Conservation (phyloP, 2,113 vertebrate species). For the Petaurus breviceps region DNA sequence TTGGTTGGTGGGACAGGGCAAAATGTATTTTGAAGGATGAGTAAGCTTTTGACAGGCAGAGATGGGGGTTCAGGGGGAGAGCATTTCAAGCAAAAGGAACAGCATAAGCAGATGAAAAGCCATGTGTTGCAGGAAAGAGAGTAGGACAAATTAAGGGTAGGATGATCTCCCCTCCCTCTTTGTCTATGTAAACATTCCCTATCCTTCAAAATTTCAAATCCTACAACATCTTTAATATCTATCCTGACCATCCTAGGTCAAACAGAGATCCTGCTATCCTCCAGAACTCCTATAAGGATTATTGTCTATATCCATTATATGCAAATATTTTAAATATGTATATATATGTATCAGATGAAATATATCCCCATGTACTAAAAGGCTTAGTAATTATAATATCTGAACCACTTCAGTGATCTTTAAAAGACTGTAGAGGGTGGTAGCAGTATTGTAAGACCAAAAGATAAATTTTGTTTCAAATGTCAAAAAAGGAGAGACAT, state of each 20-base stretch:
- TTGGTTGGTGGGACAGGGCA: too few relatives aligned
- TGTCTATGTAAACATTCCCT: not conserved
- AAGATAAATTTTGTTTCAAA: not conserved
- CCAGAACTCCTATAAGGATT: not conserved
- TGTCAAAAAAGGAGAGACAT: not conserved
- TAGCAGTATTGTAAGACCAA: not conserved
- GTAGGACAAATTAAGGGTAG: too few relatives aligned
- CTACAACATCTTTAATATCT: not conserved
- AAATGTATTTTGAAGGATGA: too few relatives aligned
- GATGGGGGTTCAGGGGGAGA: too few relatives aligned
- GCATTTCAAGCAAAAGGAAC: too few relatives aligned
- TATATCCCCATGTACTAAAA: not conserved
- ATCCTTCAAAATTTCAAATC: not conserved
- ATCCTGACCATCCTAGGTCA: too few relatives aligned
- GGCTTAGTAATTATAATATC: not conserved
- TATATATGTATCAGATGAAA: not conserved
- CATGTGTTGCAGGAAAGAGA: too few relatives aligned
- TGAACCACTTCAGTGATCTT: not conserved
- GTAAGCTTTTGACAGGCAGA: too few relatives aligned
- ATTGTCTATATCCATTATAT: not conserved
- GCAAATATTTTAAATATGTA: not conserved
- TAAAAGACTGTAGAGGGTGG: not conserved
- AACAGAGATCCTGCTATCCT: not conserved
- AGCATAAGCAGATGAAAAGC: too few relatives aligned
- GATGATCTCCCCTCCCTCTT: not conserved